Base-by-base conservation (phyloP, 2,888 invertebrate genomes). In the Priocnemis perturbator region DNA sequence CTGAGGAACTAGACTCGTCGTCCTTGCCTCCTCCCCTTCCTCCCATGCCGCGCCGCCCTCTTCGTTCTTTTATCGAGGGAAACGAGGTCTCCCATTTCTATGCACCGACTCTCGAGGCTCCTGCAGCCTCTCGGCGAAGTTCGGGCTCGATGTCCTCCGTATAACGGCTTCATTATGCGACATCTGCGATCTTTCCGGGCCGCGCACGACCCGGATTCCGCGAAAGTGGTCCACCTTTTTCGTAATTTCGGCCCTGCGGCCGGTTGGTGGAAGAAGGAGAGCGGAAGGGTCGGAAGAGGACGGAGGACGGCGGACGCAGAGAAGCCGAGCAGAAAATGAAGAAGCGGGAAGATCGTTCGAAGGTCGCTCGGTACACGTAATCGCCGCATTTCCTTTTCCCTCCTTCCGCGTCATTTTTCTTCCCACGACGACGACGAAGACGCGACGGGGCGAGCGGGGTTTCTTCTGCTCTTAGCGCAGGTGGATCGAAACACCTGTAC, bases 151-250 rank as follows among this genome's bases (percentile, higher is more conserved):
- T 77, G 74, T 79, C 76, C 77, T 79, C 69, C 71, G 69, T 63
- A 69, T 76, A 81, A 82, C 79, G 74, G 64, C 78, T 79, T 77
- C 74, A 81, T 81, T 78, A 80, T 82, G 73, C 80, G 74, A 77
- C 81, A 80, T 80, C 81, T 77, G 78, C 71, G 73, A 77, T 73
- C 73, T 71, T 76, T 71, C 73, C 76, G 67, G 65, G 65, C n/a
- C n/a, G n/a, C 67, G 63, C 69, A 65, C 57, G 76, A 73, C 69
- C 71, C 65, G 71, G 76, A 76, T 71, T 67, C 67, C 61, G 37
- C 52, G 52, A 20, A 47, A 19, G 14, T 4, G 20, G 19, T n/a
- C 64, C 55, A 52, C 52, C 59, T 67, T 71, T 67, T 67, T 74
- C 74, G 69, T 76, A 74, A 76, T 76, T 76, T 71, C 69, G 61